Conservation (phyloP, 2,113 vertebrate genomes). For the Pica pica region DNA sequence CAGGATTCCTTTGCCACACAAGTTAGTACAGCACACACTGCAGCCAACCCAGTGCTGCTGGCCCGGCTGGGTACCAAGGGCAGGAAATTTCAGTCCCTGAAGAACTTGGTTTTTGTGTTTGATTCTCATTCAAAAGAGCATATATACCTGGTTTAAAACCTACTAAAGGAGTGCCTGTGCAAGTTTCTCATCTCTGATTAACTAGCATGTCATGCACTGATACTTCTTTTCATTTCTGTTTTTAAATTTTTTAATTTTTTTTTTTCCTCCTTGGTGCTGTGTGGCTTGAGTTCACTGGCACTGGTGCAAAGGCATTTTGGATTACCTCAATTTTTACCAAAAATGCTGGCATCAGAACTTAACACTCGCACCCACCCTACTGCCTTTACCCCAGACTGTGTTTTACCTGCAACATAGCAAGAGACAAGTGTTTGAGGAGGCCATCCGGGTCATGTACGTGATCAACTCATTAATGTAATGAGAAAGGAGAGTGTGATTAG, state of each 20-base stretch:
- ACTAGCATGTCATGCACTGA: neutral
- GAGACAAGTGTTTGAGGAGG: neutral
- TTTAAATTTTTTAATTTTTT: neutral
- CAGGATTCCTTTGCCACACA: neutral
- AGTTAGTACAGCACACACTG: neutral
- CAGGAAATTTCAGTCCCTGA: neutral
- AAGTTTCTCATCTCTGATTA: neutral
- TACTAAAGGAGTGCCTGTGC: neutral
- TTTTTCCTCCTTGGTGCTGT: neutral
- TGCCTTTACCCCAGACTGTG: neutral
- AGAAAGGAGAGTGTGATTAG: neutral
- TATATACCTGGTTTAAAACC: constrained; percentile 1
- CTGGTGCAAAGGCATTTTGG: constrained; percentile 30
- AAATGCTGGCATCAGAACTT: constrained; percentile 15
- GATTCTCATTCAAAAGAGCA: neutral
- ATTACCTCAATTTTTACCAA: neutral
- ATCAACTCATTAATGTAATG: neutral
- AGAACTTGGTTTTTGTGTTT: neutral
- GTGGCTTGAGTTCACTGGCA: constrained; percentile 3
- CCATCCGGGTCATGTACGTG: neutral
- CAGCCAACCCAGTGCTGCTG: neutral
- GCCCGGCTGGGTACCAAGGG: neutral
- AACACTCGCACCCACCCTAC: neutral
- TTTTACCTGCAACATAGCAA: neutral
- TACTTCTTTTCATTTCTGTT: neutral